Base-by-base conservation (phyloP, 2,797 vertebrate genomes). In the Naso thynnoides region DNA sequence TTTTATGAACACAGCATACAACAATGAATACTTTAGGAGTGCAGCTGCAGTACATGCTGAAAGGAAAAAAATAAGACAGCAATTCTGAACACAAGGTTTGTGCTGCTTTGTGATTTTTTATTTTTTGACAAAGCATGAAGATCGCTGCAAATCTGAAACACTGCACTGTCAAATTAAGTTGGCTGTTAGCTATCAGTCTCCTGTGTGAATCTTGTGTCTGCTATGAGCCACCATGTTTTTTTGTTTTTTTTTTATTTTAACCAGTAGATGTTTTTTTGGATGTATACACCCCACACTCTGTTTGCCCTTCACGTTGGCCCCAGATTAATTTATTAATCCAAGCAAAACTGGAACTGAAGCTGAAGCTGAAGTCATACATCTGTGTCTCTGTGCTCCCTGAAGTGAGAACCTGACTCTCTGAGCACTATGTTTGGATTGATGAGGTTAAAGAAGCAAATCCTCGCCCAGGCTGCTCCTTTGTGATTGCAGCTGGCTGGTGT, bases 401-500 rank as follows among this genome's bases (percentile, higher is more conserved):
- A 71, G 79, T 56, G 77, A 87, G 81, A 84, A 69, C 19, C 47
- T 49, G 62, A 78, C 65, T 72, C 64, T 59, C 67, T 54, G 45
- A 83, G 57, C 61, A 21, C 52, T 15, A 36, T 73, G 73, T 85
- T 82, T 85, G 75, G 78, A 91, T 79, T 83, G 84, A 89, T 86
- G 81, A 85, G 74, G 86, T 90, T 85, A 89, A 83, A 91, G 78
- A 85, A 79, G 61, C 56, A 72, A 75, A 53, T 78, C 77, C 53
- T 85, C 54, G 23, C 73, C 73, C 70, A 69, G 62, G 70, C 60
- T 68, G 69, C 70, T 89, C 79, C 65, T 75, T 23, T 89, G 83
- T 86, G 81, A 90, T 73, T 86, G 79, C 87, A 91, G 90, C 82
- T 91, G 91, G 78, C 73, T 76, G 64, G 57, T 63, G 75, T 67